Base-by-base conservation (phyloP, 2,797 vertebrate genomes). In the Mionectes olivaceus region DNA sequence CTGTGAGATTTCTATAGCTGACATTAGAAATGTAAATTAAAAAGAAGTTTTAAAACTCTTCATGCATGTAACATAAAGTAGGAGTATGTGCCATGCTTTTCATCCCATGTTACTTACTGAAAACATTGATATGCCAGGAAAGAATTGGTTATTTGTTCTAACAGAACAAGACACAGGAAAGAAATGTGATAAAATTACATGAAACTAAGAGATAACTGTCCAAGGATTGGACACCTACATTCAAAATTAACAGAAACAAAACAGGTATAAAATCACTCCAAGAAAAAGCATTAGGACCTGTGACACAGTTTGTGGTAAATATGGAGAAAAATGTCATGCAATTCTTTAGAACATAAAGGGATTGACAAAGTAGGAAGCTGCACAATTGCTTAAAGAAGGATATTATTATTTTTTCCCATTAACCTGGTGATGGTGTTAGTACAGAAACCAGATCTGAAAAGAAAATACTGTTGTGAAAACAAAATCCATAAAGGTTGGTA, bases 261-360 rank as follows among this genome's bases (percentile, higher is more conserved):
- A 67, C 23, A 80, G 10, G 35, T 19, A 52, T 47, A 43, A 96
- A 79, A 33, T 73, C 27, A 17, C 27, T 83, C 32, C 11, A 73
- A 63, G 33, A 30, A 68, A 68, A 78, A 73, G 22, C 18, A 13
- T 74, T 73, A 64, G n/a, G 44, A 86, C 63, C 33, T 67, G n/a
- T 74, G 44, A 67, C 57, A 64, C 74, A 88, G 59, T 43, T 94
- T 82, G 82, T 56, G 49, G 41, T 56, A 82, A 82, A 88, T 52
- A 90, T 46, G 55, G 73, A 88, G 84, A 86, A 86, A 82, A 82
- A 43, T 47, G 44, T 33, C n/a, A 22, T 74, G 49, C 37, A 37
- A 82, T 95, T 94, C 30, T 70, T 96, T 93, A 64, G 87, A 79
- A 92, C 91, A 63, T 79, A 79, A 92, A 92, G 21, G 13, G 43